These are phyloP conservation scores for Rhingia rostrata DNA, from an alignment of 2,888 invertebrate species.

Conservation along the genomic window DNA sequence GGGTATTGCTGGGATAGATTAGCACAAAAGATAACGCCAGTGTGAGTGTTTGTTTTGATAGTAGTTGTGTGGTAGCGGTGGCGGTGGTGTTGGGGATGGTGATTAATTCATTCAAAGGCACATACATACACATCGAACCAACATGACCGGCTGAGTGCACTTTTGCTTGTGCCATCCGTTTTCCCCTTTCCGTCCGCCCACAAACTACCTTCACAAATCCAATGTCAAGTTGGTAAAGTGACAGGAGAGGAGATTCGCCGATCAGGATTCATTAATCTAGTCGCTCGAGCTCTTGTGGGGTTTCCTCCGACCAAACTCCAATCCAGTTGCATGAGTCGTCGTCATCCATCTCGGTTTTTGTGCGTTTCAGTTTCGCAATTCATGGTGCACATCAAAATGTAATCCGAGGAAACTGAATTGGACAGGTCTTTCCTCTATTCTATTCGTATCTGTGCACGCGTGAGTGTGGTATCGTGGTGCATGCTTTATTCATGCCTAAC, in stretches of 20 bases:
- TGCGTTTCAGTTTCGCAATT: constrained; percentile 3
- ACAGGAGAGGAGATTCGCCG: constrained; percentile 57
- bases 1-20: constrained; percentile 26
- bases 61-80: neutral
- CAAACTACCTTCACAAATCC: constrained; percentile 22
- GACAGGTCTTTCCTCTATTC: constrained; percentile 9
- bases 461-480: neutral
- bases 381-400: constrained; percentile 48
- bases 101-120: constrained; percentile 37
- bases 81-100: neutral
- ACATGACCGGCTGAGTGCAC: constrained; percentile 23
- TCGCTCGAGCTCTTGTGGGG: constrained; percentile 8
- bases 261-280: constrained; percentile 44
- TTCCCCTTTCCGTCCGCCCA: constrained; percentile 2
- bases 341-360: neutral
- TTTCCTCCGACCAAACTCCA: neutral
- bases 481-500: constrained; percentile 5
- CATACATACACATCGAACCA: neutral
- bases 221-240: constrained; percentile 65
- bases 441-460: neutral
- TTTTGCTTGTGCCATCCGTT: neutral
- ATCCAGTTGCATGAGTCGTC: neutral
- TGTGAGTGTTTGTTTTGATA: constrained; percentile 3
- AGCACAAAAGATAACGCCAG: constrained; percentile 26
- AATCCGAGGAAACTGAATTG: constrained; percentile 55